Evolutionary conservation across 2,888 invertebrate species (phyloP).

Genomic region (Muschampia plurimacula): DNA sequence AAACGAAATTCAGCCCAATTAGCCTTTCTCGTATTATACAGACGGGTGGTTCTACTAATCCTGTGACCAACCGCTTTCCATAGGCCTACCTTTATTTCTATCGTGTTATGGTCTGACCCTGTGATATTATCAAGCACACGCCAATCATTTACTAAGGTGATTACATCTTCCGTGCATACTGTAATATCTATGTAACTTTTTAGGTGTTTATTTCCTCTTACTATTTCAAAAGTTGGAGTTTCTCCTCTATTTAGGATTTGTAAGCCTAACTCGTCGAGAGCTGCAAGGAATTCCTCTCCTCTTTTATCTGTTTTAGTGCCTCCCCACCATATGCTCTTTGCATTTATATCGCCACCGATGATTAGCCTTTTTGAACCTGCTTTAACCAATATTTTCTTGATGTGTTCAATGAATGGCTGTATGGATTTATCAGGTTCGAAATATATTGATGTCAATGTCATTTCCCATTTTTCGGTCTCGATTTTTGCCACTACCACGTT

Average conservation of each 20-base stretch:
- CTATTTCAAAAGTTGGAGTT: neutral
- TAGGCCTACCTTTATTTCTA: neutral
- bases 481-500: neutral
- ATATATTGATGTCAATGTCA: neutral
- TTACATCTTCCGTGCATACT: neutral
- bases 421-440: neutral
- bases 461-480: neutral
- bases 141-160: neutral
- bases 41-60: neutral
- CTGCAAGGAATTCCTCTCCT: neutral
- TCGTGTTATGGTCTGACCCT: neutral
- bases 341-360: neutral
- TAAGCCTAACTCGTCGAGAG: neutral
- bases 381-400: neutral
- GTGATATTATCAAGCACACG: neutral
- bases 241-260: neutral
- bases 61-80: neutral
- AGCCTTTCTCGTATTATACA: neutral
- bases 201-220: neutral
- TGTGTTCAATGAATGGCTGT: neutral
- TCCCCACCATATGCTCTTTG: no score
- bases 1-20: neutral
- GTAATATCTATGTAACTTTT: neutral
- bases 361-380: neutral
- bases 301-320: no score